Conservation (phyloP, 1,140 invertebrate species). For the Zaprionus camerounensis region DNA sequence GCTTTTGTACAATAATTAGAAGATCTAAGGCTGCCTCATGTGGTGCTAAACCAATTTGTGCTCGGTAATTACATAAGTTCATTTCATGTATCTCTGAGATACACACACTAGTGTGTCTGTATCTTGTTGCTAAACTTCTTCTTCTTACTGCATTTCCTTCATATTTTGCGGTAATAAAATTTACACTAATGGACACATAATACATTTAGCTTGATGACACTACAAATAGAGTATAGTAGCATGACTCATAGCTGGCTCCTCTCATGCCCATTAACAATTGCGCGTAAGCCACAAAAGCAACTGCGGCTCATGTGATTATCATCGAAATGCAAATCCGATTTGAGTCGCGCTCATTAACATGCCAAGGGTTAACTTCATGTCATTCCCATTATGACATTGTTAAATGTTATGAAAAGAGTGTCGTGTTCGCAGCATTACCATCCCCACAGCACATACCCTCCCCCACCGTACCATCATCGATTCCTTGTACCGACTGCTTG, state of each 20-base stretch:
- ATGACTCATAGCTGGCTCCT: slow-evolving; percentile 40
- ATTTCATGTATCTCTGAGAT: slow-evolving; percentile 44
- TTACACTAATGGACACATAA: slow-evolving; percentile 72
- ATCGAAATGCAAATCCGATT: slow-evolving; percentile 48
- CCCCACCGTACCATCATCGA: slow-evolving; percentile 17
- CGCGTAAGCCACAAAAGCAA: slow-evolving; percentile 42
- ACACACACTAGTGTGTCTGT: not conserved
- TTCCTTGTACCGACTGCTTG: slow-evolving; percentile 49
- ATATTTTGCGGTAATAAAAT: slow-evolving; percentile 67
- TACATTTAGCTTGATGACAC: slow-evolving; percentile 42
- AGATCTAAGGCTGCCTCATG: slow-evolving; percentile 36
- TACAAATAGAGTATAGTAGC: not conserved
- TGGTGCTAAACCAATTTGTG: slow-evolving; percentile 67
- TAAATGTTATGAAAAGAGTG: slow-evolving; percentile 79
- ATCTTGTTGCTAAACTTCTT: not conserved
- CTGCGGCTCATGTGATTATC: slow-evolving; percentile 38
- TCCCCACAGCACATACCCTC: not conserved
- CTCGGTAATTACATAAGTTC: slow-evolving; percentile 65
- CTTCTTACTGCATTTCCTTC: slow-evolving; percentile 19
- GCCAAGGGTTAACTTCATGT: slow-evolving; percentile 56
- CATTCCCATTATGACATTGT: slow-evolving; percentile 73
- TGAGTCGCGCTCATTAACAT: slow-evolving; percentile 67
- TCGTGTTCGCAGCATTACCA: slow-evolving; percentile 39
- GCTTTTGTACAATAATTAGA: slow-evolving; percentile 50
- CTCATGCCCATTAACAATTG: slow-evolving; percentile 23